Evolutionary conservation across 1,140 invertebrate species (phyloP).

Genomic region (Lucilia sericata): DNA sequence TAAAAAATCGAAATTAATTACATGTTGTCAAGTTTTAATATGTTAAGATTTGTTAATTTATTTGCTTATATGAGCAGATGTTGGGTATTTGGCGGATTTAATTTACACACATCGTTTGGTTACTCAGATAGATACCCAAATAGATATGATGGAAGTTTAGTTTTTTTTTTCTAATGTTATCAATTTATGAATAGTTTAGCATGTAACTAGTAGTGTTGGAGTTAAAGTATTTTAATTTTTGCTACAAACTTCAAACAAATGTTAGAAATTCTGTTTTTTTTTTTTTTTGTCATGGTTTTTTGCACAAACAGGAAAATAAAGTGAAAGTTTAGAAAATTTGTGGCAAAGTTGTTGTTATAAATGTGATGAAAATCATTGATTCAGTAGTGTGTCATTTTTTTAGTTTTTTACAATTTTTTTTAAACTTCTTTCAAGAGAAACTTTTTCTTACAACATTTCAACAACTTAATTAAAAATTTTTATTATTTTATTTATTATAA

Average conservation of each 20-base stretch:
- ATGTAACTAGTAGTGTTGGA: not conserved
- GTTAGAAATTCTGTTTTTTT: not conserved
- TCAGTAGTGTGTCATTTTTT: not conserved
- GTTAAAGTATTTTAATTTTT: not conserved
- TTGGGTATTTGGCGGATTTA: not conserved
- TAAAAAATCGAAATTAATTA: constrained; percentile 24
- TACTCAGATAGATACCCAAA: too few species aligned
- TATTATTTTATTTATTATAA: not conserved
- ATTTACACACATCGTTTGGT: not conserved
- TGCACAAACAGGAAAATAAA: constrained; percentile 14
- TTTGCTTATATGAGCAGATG: not conserved
- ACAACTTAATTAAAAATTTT: constrained; percentile 20
- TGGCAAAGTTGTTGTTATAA: not conserved
- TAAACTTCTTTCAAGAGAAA: not conserved
- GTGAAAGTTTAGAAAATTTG: constrained; percentile 9
- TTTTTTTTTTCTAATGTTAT: not conserved
- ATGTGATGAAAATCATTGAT: constrained; percentile 9
- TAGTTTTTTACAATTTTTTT: not conserved
- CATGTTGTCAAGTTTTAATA: constrained; percentile 24
- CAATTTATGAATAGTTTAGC: not conserved
- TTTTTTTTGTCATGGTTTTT: not conserved
- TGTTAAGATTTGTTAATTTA: constrained; percentile 19
- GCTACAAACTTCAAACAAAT: not conserved
- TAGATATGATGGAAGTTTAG: not conserved
- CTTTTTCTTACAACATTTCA: not conserved